A percentile compares a stretch with the other conserved stretches of the same genome.
Evolutionary conservation across 2,113 vertebrate genomes (phyloP).

Genomic region (Pithys albifrons): DNA sequence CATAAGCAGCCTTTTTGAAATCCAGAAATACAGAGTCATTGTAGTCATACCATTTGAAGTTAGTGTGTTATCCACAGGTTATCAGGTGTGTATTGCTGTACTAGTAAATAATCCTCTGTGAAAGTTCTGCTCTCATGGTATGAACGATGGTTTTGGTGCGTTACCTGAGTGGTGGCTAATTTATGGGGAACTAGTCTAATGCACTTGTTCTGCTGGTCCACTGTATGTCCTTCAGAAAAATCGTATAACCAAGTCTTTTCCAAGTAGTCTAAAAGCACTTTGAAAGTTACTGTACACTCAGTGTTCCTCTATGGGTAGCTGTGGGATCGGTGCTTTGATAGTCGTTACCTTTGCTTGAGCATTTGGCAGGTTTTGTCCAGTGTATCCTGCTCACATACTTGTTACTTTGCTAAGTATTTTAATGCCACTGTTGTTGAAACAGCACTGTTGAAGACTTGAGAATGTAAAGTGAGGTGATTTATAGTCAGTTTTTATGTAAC

Average conservation of each 20-base stretch:
- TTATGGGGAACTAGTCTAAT: not conserved
- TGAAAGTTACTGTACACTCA: rapidly evolving
- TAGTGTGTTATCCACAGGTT: not conserved
- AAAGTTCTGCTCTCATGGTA: not conserved
- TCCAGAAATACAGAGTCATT: not conserved
- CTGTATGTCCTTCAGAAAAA: not conserved
- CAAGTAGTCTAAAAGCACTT: not conserved
- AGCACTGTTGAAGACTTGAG: not conserved
- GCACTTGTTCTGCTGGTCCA: not conserved
- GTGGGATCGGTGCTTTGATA: not conserved
- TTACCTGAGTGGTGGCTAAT: not conserved
- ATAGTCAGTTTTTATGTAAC: not conserved
- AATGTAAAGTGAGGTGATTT: not conserved
- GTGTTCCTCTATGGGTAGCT: not conserved
- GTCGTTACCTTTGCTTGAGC: not conserved
- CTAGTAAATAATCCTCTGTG: not conserved
- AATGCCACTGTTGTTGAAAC: not conserved
- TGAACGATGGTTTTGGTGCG: not conserved
- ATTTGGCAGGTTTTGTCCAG: not conserved
- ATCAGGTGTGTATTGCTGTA: not conserved
- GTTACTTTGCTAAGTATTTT: not conserved
- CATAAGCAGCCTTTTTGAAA: not conserved
- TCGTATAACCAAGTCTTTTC: not conserved
- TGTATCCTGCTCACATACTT: not conserved
- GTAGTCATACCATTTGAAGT: not conserved